Evolutionary conservation across 64 coral and sea anemone species (phyloP), one percentile per base, ranked within the genome.

Genomic region (Pachyseris speciosa): DNA sequence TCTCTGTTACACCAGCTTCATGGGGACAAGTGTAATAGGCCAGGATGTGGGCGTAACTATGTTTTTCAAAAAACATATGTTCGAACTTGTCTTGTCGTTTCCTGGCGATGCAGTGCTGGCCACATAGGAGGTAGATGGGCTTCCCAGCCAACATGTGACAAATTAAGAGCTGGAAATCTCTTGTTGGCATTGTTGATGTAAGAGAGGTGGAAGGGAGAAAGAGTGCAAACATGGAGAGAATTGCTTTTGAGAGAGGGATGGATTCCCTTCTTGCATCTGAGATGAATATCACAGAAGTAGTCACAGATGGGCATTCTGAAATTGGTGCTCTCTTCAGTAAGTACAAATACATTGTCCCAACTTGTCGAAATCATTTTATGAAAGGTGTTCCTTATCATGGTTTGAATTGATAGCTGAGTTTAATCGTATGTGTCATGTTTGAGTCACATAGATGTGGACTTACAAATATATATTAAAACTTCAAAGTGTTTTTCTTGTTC

Each of bases 221-320:
- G 25, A 74, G 70, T 43, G 42, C 36, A 37, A 74, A 74, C 34
- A 74, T 74, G 70, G 70, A 74, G 25, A 74, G 70, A 74, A 37
- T 74, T 74, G 70, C 32, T 7, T 74, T 74, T 74, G 70, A 41
- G 31, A 74, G 70, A 42, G 70, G 70, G 16, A 74, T 74, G 70
- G 70, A 74, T 74, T 13, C 70, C 25, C 70, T 74, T 13, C 20
- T 74, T 17, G 42, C 36, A 41, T 41, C 42, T 37, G 36, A 37
- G 13, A 74, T 74, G 70, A 42, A 41, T 13, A 74, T 74, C 70
- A 74, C 13, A 74, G 4, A 74, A 37, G 67, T 71, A 16, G 67
- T 71, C 29, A 71, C 6, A 71, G 67, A 71, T 71, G 67, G 67
- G 37, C 67, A 71, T 71, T 15, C 29, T 25, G 67, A 71, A 71